Conservation (phyloP, 2,888 invertebrate species). For the Heliconius ethilla region DNA sequence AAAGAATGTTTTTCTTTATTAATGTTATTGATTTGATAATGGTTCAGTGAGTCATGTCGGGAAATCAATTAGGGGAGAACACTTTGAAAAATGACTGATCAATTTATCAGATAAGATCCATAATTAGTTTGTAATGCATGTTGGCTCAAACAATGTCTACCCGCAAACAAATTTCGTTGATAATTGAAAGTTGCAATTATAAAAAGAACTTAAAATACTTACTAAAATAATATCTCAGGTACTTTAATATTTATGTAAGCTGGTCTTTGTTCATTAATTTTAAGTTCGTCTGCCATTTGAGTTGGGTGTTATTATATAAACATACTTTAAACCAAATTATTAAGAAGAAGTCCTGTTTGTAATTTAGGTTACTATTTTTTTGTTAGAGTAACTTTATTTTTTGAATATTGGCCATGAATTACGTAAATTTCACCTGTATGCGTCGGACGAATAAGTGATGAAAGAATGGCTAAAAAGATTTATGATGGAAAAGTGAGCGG, state of each 20-base stretch:
- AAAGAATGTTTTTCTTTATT: background rate
- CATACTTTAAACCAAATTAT: background rate
- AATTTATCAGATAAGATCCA: conserved; percentile 42
- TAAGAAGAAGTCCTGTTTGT: too few relatives aligned
- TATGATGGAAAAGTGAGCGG: too few relatives aligned
- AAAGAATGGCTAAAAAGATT: too few relatives aligned
- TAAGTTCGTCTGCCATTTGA: background rate
- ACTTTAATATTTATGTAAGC: background rate
- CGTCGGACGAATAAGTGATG: too few relatives aligned
- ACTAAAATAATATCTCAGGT: background rate
- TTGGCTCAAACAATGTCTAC: conserved; percentile 20
- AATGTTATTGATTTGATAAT: conserved; percentile 30
- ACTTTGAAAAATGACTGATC: conserved; percentile 38
- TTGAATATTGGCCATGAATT: too few relatives aligned
- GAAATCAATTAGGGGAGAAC: conserved; percentile 37
- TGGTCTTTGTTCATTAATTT: background rate
- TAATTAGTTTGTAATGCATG: conserved; percentile 43
- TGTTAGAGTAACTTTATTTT: too few relatives aligned
- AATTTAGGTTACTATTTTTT: too few relatives aligned
- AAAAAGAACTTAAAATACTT: background rate
- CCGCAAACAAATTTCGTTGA: conserved; percentile 18
- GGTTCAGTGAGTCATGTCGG: conserved; percentile 24
- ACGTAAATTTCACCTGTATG: too few relatives aligned
- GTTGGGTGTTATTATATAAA: background rate
- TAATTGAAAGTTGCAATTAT: background rate